Conservation (phyloP, 2,113 vertebrate species). For the Dicerorhinus sumatrensis region DNA sequence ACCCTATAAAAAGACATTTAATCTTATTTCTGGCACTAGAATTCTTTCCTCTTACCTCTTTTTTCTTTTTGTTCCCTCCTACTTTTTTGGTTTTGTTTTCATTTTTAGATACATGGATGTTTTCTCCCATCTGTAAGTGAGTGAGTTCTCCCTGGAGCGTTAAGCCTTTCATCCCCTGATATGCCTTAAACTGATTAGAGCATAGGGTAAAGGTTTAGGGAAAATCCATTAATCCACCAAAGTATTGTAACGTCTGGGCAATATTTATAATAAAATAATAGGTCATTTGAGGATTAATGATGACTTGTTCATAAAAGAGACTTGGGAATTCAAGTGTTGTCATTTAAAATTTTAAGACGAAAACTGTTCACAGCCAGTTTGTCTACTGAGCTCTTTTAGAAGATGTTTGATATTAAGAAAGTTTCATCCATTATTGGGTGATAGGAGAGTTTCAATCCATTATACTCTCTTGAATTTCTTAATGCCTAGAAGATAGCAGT, state of each 20-base stretch:
- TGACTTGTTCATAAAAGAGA: slow-evolving; percentile 14
- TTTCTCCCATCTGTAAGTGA: slow-evolving; percentile 8
- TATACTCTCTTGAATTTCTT: slow-evolving; percentile 57
- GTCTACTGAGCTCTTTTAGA: slow-evolving; percentile 1
- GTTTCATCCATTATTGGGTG: slow-evolving; percentile 46
- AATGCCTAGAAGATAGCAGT: slow-evolving; percentile 70
- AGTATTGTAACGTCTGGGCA: not conserved
- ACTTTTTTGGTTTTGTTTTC: not conserved
- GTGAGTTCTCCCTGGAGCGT: not conserved
- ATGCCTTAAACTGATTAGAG: not conserved
- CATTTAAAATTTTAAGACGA: not conserved
- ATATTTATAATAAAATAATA: not conserved
- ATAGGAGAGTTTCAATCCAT: slow-evolving; percentile 70
- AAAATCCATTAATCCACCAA: not conserved
- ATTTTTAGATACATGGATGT: not conserved
- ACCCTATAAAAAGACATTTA: not conserved
- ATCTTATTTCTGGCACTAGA: not conserved
- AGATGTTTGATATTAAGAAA: slow-evolving; percentile 3
- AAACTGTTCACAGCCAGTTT: not conserved
- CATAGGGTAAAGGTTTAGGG: not conserved
- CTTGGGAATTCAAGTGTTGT: slow-evolving; percentile 27
- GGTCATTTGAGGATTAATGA: slow-evolving; percentile 51
- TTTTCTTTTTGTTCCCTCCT: too few relatives aligned
- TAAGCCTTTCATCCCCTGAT: not conserved
- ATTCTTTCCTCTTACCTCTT: not conserved